Evolutionary conservation across 92 coral and sea anemone genomes (phyloP).

Genomic region (Hydrozoanthus gracilis): DNA sequence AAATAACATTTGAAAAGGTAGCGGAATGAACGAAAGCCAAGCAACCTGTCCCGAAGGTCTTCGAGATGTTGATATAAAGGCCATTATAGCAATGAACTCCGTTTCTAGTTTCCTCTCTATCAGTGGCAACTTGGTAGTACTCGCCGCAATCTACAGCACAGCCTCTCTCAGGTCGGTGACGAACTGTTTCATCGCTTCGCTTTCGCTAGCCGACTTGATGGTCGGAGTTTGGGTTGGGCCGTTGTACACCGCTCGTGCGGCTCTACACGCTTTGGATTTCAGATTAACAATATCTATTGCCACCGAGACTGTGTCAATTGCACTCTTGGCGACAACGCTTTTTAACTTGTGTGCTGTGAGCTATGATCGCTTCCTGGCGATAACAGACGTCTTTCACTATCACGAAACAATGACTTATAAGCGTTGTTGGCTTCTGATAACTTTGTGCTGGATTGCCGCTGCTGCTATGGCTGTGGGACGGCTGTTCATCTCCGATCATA

Average conservation of each 20-base stretch:
- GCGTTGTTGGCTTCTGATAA: slow-evolving; percentile 20
- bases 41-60: neutral
- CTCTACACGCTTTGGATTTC: neutral
- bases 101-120: slow-evolving; percentile 23
- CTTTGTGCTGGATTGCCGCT: slow-evolving; percentile 1
- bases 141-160: slow-evolving; percentile 19
- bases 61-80: slow-evolving; percentile 7
- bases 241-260: neutral
- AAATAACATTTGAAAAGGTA: no score
- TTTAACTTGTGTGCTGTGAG: slow-evolving; percentile 19
- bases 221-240: slow-evolving; percentile 15
- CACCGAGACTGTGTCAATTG: neutral
- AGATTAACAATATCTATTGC: neutral
- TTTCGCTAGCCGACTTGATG: slow-evolving; percentile 20
- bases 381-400: slow-evolving; percentile 13
- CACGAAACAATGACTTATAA: slow-evolving; percentile 17
- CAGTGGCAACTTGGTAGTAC: slow-evolving; percentile 22
- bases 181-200: slow-evolving; percentile 26
- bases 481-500: neutral
- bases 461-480: neutral
- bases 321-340: slow-evolving; percentile 1
- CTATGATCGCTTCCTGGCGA: slow-evolving; percentile 20
- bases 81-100: slow-evolving; percentile 12
- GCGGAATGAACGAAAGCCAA: neutral
- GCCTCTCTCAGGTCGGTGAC: slow-evolving; percentile 28